These are phyloP conservation scores for Nestor notabilis DNA, from an alignment of 2,113 vertebrate species.

Conservation along the genomic window DNA sequence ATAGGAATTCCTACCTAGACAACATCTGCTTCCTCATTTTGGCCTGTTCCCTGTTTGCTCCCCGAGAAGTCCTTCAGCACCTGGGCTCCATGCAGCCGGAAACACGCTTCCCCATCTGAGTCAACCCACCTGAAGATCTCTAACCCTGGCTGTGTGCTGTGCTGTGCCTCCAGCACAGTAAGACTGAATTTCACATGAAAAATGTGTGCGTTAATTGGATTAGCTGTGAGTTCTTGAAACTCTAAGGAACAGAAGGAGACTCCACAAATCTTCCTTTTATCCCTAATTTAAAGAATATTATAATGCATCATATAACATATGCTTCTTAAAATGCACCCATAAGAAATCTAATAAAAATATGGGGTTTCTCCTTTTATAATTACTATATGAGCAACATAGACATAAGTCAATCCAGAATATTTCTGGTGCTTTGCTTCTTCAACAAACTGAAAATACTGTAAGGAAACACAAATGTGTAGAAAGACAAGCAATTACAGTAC, in stretches of 20 bases:
- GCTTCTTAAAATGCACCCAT: neutral
- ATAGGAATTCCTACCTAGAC: neutral
- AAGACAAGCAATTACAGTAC: neutral
- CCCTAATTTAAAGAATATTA: neutral
- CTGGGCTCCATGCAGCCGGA: neutral
- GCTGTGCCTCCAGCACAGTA: fast-evolving
- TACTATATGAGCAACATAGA: neutral
- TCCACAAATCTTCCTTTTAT: neutral
- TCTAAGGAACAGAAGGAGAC: neutral
- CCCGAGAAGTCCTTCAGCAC: neutral
- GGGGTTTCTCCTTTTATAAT: neutral
- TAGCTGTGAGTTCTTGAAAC: neutral
- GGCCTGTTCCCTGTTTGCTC: neutral
- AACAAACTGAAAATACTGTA: neutral
- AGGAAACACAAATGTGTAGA: neutral
- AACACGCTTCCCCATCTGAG: neutral
- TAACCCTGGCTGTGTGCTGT: neutral
- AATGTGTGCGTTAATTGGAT: neutral
- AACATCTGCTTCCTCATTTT: neutral
- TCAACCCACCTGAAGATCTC: neutral
- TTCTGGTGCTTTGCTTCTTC: neutral
- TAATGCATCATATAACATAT: neutral
- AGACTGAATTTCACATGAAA: neutral
- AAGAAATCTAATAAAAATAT: neutral
- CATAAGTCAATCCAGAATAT: neutral